Evolutionary conservation across 2,888 invertebrate genomes (phyloP).

Genomic region (Scaptodrosophila latifasciaeformis): DNA sequence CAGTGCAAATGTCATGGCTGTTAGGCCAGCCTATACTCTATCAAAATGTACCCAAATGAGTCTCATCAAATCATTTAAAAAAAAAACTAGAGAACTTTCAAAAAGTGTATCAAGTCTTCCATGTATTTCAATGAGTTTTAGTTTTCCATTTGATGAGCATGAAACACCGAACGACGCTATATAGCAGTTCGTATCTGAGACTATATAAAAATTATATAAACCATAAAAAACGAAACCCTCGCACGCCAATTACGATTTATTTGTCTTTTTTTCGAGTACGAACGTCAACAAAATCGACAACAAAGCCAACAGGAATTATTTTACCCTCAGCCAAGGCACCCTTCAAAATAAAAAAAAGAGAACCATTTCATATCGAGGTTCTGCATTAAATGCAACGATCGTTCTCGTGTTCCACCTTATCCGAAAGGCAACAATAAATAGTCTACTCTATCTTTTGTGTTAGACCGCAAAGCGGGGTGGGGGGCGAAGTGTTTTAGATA

Average conservation of each 20-base stretch:
- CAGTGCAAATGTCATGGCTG: slow-evolving; percentile 9
- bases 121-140: slow-evolving; percentile 23
- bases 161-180: slow-evolving; percentile 35
- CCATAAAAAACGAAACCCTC: slow-evolving; percentile 40
- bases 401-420: slow-evolving; percentile 43
- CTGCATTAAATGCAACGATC: slow-evolving; percentile 32
- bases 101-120: slow-evolving; percentile 37
- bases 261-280: slow-evolving; percentile 54
- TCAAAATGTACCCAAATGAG: no score
- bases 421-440: slow-evolving; percentile 19
- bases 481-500: no score
- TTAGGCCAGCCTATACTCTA: no score
- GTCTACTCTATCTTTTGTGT: slow-evolving; percentile 7
- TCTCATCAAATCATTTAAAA: no score
- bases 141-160: slow-evolving; percentile 44
- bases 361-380: slow-evolving; percentile 15
- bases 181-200: slow-evolving; percentile 9
- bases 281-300: slow-evolving; percentile 48
- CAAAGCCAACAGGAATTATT: not conserved
- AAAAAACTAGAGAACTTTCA: no score
- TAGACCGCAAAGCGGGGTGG: not conserved
- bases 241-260: slow-evolving; percentile 67
- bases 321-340: slow-evolving; percentile 13
- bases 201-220: slow-evolving; percentile 13
- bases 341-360: not conserved